Evolutionary conservation across 64 coral and sea anemone genomes (phyloP).

Genomic region (Dendronephthya gigantea): DNA sequence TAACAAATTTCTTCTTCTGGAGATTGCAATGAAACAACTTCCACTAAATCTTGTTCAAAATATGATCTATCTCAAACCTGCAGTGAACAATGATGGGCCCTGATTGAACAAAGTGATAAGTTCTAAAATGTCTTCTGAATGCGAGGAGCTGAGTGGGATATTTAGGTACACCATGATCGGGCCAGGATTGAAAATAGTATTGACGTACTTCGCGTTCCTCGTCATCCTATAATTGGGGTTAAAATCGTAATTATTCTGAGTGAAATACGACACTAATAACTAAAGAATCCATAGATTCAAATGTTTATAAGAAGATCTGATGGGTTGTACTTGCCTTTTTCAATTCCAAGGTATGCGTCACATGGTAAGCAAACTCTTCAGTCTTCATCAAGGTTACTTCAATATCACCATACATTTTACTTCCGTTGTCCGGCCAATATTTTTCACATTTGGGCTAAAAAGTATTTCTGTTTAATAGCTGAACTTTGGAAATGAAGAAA

Average conservation of each 20-base stretch:
- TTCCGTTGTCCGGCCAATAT: constrained; percentile 26
- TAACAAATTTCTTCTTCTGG: no score
- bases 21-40: no score
- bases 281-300: no score
- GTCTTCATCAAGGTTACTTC: constrained; percentile 11
- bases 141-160: no score
- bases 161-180: no score
- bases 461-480: no score
- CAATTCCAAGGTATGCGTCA: not conserved
- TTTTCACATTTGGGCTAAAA: not conserved
- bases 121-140: not conserved
- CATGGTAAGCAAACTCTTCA: constrained; percentile 21
- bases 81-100: constrained; percentile 9
- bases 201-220: not conserved
- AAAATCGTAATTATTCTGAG: no score
- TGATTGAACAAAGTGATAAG: not conserved
- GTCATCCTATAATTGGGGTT: not conserved
- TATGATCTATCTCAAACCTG: no score
- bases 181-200: not conserved
- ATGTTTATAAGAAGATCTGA: not conserved
- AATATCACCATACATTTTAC: constrained; percentile 10
- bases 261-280: no score
- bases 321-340: not conserved
- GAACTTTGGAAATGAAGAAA: no score
- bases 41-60: no score